These are phyloP conservation scores for Melierax canorus DNA, from an alignment of 2,113 vertebrate species.

Conservation along the genomic window DNA sequence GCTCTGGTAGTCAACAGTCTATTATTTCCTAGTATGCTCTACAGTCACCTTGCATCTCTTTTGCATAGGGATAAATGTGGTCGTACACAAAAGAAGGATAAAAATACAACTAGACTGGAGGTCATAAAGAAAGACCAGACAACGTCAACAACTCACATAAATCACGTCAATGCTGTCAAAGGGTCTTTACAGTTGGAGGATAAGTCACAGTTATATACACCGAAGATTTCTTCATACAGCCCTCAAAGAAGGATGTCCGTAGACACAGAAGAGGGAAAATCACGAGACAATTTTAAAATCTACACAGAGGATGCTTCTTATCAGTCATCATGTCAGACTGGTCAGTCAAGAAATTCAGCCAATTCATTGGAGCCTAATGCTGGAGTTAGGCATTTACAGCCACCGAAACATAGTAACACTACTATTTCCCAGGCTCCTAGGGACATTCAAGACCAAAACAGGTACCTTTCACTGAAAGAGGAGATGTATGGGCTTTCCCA, in stretches of 20 bases:
- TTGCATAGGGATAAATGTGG: constrained; percentile 74
- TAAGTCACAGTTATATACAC: constrained; percentile 70
- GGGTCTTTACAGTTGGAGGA: constrained; percentile 73
- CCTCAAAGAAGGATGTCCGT: constrained; percentile 71
- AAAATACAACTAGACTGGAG: constrained; percentile 80
- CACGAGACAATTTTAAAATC: constrained; percentile 87
- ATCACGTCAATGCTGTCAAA: constrained; percentile 68
- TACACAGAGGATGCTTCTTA: constrained; percentile 85
- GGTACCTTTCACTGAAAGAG: constrained; percentile 72
- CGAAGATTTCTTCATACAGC: constrained; percentile 68
- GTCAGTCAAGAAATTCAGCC: constrained; percentile 54
- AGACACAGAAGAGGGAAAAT: constrained; percentile 72
- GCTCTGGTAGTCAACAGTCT: not conserved
- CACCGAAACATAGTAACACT: constrained; percentile 70
- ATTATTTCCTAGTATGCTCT: not conserved
- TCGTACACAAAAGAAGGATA: constrained; percentile 74
- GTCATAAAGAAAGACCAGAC: constrained; percentile 92
- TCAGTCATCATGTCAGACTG: constrained; percentile 54
- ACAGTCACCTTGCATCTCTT: not conserved
- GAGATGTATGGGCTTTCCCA: constrained; percentile 74
- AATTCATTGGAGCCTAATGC: constrained; percentile 46
- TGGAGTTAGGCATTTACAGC: constrained; percentile 59
- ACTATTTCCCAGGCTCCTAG: constrained; percentile 41
- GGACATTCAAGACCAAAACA: constrained; percentile 72
- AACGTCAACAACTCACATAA: constrained; percentile 91